Conservation (phyloP, 2,888 invertebrate genomes). For the Pyrrhia umbra region DNA sequence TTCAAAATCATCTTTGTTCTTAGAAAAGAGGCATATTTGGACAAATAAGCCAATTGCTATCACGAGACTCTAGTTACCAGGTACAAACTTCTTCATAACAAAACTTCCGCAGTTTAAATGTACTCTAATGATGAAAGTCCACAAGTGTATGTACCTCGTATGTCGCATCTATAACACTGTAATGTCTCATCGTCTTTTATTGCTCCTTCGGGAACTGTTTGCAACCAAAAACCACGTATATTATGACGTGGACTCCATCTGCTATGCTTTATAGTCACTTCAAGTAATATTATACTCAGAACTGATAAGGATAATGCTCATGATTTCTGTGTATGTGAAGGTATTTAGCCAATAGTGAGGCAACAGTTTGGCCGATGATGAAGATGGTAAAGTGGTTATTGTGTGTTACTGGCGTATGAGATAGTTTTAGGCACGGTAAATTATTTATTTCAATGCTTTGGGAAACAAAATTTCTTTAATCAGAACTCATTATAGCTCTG, state of each 20-base stretch:
- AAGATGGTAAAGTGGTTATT: too few relatives aligned
- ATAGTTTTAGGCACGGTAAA: too few relatives aligned
- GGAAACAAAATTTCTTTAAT: too few relatives aligned
- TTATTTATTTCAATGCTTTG: too few relatives aligned
- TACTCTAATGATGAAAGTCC: neutral
- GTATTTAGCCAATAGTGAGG: too few relatives aligned
- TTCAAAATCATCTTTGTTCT: too few relatives aligned
- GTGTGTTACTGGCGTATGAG: too few relatives aligned
- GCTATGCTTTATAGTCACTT: conserved; percentile 22
- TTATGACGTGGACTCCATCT: conserved; percentile 17
- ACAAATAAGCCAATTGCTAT: too few relatives aligned
- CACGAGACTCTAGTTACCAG: neutral
- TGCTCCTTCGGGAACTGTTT: conserved; percentile 22
- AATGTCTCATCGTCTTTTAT: conserved; percentile 28
- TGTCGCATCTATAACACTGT: neutral
- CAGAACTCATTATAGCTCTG: too few relatives aligned
- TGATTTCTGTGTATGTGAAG: too few relatives aligned
- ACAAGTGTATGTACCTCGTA: conserved; percentile 3
- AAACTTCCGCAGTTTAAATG: neutral
- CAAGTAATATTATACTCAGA: neutral
- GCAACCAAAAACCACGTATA: conserved; percentile 23
- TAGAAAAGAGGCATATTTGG: too few relatives aligned
- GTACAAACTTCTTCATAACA: neutral
- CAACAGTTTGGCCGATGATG: too few relatives aligned
- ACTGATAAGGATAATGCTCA: neutral